Conservation (phyloP, 1,140 invertebrate genomes). For the Propsilocerus akamusi region DNA sequence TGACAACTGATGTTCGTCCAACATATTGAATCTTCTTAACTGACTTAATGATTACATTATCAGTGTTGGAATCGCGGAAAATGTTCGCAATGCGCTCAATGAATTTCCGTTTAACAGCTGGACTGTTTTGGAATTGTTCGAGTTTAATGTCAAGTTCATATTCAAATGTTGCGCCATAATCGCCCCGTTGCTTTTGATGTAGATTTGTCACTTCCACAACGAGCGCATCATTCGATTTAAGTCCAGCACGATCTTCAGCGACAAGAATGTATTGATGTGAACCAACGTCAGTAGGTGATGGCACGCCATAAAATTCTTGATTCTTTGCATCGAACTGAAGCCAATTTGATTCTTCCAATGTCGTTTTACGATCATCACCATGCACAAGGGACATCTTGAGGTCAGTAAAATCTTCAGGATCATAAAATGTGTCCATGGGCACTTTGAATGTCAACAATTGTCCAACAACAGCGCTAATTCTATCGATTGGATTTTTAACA, state of each 20-base stretch:
- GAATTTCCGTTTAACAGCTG: slow-evolving; percentile 50
- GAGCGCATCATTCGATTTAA: slow-evolving; percentile 55
- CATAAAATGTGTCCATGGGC: slow-evolving; percentile 75
- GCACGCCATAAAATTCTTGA: slow-evolving; percentile 78
- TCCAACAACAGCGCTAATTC: slow-evolving; percentile 58
- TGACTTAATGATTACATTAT: slow-evolving; percentile 46
- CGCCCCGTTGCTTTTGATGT: slow-evolving; percentile 26
- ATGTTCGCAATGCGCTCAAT: slow-evolving; percentile 55
- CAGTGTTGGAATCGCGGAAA: slow-evolving; percentile 54
- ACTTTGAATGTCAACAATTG: slow-evolving; percentile 61
- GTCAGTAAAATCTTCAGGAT: slow-evolving; percentile 63
- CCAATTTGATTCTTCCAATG: slow-evolving; percentile 55
- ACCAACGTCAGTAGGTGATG: slow-evolving; percentile 43
- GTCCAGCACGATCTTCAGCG: slow-evolving; percentile 39
- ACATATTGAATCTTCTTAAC: slow-evolving; percentile 16
- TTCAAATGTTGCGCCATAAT: slow-evolving; percentile 50
- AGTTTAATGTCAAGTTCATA: slow-evolving; percentile 59
- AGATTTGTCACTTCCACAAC: slow-evolving; percentile 45
- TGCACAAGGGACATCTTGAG: slow-evolving; percentile 55
- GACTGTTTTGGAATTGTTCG: slow-evolving; percentile 46
- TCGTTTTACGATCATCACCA: slow-evolving; percentile 36
- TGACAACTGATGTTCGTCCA: slow-evolving; percentile 18
- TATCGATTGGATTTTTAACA: slow-evolving; percentile 67
- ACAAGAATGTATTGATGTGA: slow-evolving; percentile 52
- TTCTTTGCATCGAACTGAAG: slow-evolving; percentile 75